Evolutionary conservation across 2,888 invertebrate species (phyloP).

Genomic region (Cryptophagus acutangulus): DNA sequence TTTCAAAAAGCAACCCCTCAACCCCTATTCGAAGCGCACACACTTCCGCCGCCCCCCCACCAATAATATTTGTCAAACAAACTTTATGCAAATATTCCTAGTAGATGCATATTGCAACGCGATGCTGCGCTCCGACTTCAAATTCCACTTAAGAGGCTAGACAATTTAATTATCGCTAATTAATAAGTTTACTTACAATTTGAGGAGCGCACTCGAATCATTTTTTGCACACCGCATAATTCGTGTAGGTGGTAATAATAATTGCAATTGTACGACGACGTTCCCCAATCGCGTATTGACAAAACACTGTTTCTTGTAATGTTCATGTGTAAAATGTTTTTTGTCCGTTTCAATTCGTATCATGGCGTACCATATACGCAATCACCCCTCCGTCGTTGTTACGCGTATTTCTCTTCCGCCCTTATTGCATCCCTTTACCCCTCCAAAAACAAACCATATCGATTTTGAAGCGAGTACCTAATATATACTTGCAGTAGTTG

Average conservation of each 20-base stretch:
- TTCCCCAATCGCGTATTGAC: slow-evolving; percentile 4
- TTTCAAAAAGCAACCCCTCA: no score
- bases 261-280: background rate
- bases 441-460: slow-evolving; percentile 50
- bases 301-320: slow-evolving; percentile 31
- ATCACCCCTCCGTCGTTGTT: slow-evolving; percentile 28
- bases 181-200: background rate
- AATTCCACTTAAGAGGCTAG: no score
- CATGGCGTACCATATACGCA: slow-evolving; percentile 47
- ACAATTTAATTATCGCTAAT: background rate
- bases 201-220: no score
- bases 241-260: background rate
- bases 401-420: slow-evolving; percentile 41
- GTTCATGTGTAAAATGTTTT: slow-evolving; percentile 45
- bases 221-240: no score
- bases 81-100: slow-evolving; percentile 31
- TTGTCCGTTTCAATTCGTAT: slow-evolving; percentile 41
- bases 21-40: slow-evolving; percentile 21
- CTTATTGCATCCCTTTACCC: slow-evolving; percentile 34
- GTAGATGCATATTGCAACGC: no score
- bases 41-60: slow-evolving; percentile 18
- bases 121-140: no score
- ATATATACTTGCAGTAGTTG: slow-evolving; percentile 46
- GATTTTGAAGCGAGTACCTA: slow-evolving; percentile 48
- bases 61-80: slow-evolving; percentile 27